phyloP scores from a whole-genome alignment of 2,888 invertebrate species.

The Minunthozetes semirufus region DNA sequence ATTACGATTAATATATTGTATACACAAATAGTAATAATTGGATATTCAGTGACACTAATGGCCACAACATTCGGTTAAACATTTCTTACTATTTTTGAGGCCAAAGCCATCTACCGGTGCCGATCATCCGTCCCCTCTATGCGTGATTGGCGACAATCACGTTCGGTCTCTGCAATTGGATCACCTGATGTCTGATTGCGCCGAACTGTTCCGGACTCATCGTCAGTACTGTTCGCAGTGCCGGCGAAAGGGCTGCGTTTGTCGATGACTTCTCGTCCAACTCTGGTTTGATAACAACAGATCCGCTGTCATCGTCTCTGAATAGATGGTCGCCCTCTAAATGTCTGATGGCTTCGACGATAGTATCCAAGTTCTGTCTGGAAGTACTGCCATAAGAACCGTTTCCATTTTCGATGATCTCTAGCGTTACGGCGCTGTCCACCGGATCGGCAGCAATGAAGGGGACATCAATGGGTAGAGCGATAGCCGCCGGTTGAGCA shows the following conservation, averaged over 20 bases:
- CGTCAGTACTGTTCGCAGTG: constrained; percentile 33
- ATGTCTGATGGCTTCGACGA: constrained; percentile 96
- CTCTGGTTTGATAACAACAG: neutral
- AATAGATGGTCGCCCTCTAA: constrained; percentile 92
- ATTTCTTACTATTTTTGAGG: neutral
- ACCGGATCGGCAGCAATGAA: constrained; percentile 27
- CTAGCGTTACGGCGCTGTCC: neutral
- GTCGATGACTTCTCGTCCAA: neutral
- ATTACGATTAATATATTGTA: constrained; percentile 24
- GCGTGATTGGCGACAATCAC: constrained; percentile 65
- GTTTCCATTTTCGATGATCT: constrained; percentile 9
- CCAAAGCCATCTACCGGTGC: neutral
- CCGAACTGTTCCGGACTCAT: constrained; percentile 36
- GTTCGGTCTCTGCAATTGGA: constrained; percentile 65
- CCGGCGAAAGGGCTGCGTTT: constrained; percentile 34
- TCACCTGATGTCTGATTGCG: constrained; percentile 42
- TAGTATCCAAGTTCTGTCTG: constrained; percentile 91
- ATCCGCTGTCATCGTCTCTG: constrained; percentile 55
- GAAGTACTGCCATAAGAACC: constrained; percentile 56
- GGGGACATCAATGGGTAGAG: constrained; percentile 39
- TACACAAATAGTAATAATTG: constrained; percentile 18
- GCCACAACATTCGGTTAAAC: neutral
- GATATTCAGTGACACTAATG: neutral
- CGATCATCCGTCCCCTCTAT: constrained; percentile 9
- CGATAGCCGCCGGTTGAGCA: constrained; percentile 39